Evolutionary conservation across 1,140 invertebrate genomes (phyloP).

Genomic region (Cotesia typhae): DNA sequence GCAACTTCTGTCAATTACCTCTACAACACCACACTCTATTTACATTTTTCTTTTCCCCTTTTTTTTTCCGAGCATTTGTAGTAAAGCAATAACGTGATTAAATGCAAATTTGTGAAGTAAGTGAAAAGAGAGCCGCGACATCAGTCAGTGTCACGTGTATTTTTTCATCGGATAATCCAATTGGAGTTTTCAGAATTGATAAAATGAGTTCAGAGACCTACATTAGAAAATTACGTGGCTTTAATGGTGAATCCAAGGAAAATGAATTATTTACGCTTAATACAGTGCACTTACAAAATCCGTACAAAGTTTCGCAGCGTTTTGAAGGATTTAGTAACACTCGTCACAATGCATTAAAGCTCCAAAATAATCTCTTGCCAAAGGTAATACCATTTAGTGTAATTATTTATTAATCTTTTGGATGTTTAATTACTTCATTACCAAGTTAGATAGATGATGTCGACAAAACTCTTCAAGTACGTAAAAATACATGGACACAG

Average conservation of each 20-base stretch:
- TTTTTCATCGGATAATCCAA: neutral
- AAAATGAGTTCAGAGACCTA: constrained; percentile 37
- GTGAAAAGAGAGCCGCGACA: neutral
- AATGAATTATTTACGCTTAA: constrained; percentile 42
- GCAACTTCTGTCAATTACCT: constrained; percentile 17
- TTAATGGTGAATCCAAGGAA: neutral
- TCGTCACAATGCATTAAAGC: constrained; percentile 38
- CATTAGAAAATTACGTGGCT: constrained; percentile 27
- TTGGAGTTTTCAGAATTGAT: constrained; percentile 10
- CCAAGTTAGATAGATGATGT: constrained; percentile 32
- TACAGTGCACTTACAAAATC: constrained; percentile 50
- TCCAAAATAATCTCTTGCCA: constrained; percentile 33
- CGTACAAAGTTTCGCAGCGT: constrained; percentile 41
- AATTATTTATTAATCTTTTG: neutral
- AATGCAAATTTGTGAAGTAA: neutral
- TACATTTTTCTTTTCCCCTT: neutral
- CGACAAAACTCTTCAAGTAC: constrained; percentile 36
- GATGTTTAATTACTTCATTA: constrained; percentile 27
- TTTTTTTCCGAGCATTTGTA: neutral
- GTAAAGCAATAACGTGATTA: neutral
- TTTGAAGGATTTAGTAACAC: constrained; percentile 44
- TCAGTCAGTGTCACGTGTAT: neutral
- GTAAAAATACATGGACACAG: neutral
- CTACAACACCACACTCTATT: neutral
- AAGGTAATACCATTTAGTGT: constrained; percentile 27